A percentile compares a stretch with the other conserved stretches of the same genome.
These are phyloP conservation scores for Tetanocera ferruginea DNA, from an alignment of 2,888 invertebrate genomes.

Conservation along the genomic window DNA sequence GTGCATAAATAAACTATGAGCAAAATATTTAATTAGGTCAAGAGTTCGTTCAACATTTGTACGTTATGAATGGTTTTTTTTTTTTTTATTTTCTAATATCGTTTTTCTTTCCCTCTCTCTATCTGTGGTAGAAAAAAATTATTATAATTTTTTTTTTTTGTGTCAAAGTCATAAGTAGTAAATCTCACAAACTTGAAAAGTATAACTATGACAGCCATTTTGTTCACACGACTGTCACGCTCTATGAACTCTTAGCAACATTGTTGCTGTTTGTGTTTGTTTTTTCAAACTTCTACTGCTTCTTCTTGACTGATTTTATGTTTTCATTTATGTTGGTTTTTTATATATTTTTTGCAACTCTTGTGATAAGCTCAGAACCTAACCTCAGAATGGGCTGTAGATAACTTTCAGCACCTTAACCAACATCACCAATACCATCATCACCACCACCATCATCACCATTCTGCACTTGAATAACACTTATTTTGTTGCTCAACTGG, in stretches of 20 bases:
- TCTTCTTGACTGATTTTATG: too few species aligned
- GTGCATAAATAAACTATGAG: background rate
- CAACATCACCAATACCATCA: background rate
- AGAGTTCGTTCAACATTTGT: slow-evolving; percentile 15
- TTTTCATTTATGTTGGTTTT: too few species aligned
- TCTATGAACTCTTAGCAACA: background rate
- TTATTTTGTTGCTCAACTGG: background rate
- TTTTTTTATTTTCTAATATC: background rate
- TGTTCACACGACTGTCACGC: background rate
- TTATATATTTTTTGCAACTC: too few species aligned
- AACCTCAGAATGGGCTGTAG: background rate
- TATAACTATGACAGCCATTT: background rate
- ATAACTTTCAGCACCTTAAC: background rate
- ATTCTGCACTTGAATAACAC: background rate
- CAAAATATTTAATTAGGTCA: slow-evolving; percentile 31
- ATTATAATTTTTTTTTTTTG: background rate
- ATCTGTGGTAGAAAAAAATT: background rate
- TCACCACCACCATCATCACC: background rate
- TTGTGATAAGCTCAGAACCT: too few species aligned
- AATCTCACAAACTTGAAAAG: background rate
- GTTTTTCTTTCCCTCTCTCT: background rate
- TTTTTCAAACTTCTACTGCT: too few species aligned
- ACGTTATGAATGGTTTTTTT: background rate
- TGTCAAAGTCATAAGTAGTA: slow-evolving; percentile 7
- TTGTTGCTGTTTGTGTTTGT: too few species aligned